A percentile compares a stretch with the other conserved stretches of the same genome.
Conservation (phyloP, 2,113 vertebrate species). For the Scolopax mira region DNA sequence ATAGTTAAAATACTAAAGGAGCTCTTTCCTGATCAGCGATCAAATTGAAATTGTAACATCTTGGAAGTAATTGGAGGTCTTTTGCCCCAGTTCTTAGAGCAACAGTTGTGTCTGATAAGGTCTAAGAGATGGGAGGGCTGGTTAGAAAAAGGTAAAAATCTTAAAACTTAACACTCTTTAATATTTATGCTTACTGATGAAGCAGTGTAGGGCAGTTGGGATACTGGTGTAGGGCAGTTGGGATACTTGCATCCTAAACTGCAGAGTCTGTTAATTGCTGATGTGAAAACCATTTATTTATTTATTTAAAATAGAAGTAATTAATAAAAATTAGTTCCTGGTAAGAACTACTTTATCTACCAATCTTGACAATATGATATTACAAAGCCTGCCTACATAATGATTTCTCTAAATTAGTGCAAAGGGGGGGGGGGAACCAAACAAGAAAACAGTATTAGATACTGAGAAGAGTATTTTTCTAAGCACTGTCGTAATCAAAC, state of each 20-base stretch:
- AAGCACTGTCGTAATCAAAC: not conserved
- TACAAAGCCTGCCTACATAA: not conserved
- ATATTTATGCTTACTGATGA: not conserved
- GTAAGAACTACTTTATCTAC: not conserved
- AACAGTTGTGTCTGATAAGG: not conserved
- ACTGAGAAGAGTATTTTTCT: not conserved
- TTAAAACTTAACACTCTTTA: not conserved
- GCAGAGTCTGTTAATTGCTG: not conserved
- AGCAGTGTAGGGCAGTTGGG: not conserved
- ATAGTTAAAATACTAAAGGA: not conserved
- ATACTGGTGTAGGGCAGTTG: not conserved
- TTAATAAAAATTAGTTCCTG: not conserved
- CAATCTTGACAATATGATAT: not conserved
- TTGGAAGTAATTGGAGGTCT: not conserved
- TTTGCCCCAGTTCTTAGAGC: not conserved
- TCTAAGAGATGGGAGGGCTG: not conserved
- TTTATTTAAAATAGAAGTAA: not conserved
- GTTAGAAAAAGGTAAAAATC: not conserved
- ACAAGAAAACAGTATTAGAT: not conserved
- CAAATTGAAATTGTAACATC: not conserved
- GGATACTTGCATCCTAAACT: not conserved
- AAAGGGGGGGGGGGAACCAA: rapidly evolving
- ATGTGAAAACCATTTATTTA: not conserved
- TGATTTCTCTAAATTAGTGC: not conserved
- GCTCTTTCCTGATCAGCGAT: not conserved